These are phyloP conservation scores for Xestia c-nigrum DNA, from an alignment of 2,888 invertebrate genomes.

Conservation along the genomic window DNA sequence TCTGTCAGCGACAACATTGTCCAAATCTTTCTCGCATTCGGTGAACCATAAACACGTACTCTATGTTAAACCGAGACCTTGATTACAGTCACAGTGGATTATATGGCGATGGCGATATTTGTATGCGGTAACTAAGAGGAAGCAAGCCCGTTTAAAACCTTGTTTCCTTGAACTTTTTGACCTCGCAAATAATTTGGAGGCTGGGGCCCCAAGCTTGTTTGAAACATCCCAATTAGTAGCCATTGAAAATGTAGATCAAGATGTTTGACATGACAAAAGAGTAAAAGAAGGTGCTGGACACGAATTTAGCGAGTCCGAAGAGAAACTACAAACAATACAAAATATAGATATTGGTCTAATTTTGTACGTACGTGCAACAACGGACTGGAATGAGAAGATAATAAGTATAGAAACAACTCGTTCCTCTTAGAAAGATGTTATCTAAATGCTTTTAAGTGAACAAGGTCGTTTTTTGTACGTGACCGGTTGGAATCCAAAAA, in stretches of 20 bases:
- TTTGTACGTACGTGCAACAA: neutral
- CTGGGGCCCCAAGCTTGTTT: constrained; percentile 33
- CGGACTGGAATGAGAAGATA: constrained; percentile 9
- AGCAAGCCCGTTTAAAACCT: constrained; percentile 50
- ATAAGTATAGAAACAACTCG: constrained; percentile 40
- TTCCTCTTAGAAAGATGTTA: constrained; percentile 53
- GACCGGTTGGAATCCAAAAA: constrained; percentile 52
- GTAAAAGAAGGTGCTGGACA: neutral
- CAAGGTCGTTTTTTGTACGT: constrained; percentile 58
- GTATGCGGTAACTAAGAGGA: constrained; percentile 61
- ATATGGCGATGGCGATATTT: constrained; percentile 50
- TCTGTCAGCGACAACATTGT: neutral
- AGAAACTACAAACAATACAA: neutral
- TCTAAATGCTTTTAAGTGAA: constrained; percentile 52
- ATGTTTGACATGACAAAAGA: constrained; percentile 18
- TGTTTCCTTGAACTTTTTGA: constrained; percentile 65
- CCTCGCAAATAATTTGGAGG: constrained; percentile 54
- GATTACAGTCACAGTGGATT: constrained; percentile 52
- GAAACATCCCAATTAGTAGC: constrained; percentile 43
- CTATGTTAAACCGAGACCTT: constrained; percentile 42
- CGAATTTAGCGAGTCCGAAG: neutral
- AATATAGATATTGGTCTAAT: constrained; percentile 6
- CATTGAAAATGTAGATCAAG: constrained; percentile 41
- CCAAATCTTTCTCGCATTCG: neutral
- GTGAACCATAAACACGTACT: neutral